Base-by-base conservation (phyloP, 2,888 invertebrate genomes). In the Pharmacophagus antenor region DNA sequence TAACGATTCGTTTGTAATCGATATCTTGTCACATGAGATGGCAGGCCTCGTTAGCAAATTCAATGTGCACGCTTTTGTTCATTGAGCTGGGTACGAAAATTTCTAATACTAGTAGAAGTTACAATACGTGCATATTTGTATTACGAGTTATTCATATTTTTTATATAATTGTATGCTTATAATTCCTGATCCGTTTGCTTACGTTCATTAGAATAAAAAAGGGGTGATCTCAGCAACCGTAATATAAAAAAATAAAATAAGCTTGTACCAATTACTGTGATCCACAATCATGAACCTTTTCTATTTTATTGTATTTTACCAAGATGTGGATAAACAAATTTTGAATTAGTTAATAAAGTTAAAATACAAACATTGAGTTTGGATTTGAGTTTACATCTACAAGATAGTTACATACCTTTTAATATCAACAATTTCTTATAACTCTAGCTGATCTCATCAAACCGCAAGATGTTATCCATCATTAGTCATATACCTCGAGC, bases 401-500 rank as follows among this genome's bases (percentile, higher is more conserved):
- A 10, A 31, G 12, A 3, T 31, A 31, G 31, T 1, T 20, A 41
- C 12, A n/a, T 22, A 15, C 7, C 22, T 25, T 65, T 64, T 65
- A 63, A 64, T 59, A 64, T 62, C 63, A 60, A 57, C 64, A 64
- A 56, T 60, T 51, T 61, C 67, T 65, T 69, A 65, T 52, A 58
- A 63, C 59, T 57, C 61, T 62, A 44, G 56, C 62, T 64, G 62
- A 65, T 62, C 61, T 65, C 52, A 27, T 31, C 60, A 50, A 49
- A 44, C 52, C 37, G 6, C 55, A 47, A 56, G 51, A 56, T 60
- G 65, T 64, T 68, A 72, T 70, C 74, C 70, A 72, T 76, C 78
- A 80, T 81, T 78, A 77, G 77, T 79, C 80, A 79, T 79, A 77
- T 68, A 70, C 67, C 70, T 70, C 63, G 65, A 57, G 63, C 65